Conservation (phyloP, 2,113 vertebrate species). For the Heterochromis multidens region DNA sequence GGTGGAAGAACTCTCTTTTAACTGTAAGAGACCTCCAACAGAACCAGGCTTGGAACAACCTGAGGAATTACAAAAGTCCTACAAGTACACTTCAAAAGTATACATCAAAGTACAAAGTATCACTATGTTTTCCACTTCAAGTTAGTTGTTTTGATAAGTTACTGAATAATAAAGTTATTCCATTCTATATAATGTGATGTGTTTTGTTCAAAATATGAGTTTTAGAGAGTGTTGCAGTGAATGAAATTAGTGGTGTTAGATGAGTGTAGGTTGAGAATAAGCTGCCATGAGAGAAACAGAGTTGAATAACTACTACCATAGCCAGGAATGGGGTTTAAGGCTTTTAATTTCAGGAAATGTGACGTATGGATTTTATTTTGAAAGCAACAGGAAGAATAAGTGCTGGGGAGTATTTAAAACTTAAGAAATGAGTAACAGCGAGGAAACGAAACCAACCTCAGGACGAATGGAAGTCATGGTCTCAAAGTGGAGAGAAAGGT, state of each 20-base stretch:
- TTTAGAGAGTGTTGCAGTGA: background rate
- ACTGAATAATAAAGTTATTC: background rate
- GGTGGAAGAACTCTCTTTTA: background rate
- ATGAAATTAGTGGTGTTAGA: background rate
- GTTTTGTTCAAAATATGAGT: background rate
- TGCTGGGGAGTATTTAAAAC: accelerated
- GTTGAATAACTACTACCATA: background rate
- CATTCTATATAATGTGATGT: background rate
- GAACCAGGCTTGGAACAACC: background rate
- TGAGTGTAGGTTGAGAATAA: background rate
- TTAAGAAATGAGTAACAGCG: background rate
- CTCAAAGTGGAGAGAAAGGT: background rate
- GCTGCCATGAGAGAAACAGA: background rate
- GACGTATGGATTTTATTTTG: conserved; percentile 13
- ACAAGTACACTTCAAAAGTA: no score
- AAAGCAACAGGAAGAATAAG: background rate
- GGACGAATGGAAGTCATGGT: background rate
- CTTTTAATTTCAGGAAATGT: background rate
- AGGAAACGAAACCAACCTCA: conserved; percentile 40
- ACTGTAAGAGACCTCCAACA: background rate
- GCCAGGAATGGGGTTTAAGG: background rate
- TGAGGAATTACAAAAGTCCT: background rate
- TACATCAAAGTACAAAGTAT: no score
- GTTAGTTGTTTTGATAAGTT: background rate
- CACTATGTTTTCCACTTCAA: background rate